phyloP scores from a whole-genome alignment of 2,113 vertebrate species.

The Phrynosoma platyrhinos region DNA sequence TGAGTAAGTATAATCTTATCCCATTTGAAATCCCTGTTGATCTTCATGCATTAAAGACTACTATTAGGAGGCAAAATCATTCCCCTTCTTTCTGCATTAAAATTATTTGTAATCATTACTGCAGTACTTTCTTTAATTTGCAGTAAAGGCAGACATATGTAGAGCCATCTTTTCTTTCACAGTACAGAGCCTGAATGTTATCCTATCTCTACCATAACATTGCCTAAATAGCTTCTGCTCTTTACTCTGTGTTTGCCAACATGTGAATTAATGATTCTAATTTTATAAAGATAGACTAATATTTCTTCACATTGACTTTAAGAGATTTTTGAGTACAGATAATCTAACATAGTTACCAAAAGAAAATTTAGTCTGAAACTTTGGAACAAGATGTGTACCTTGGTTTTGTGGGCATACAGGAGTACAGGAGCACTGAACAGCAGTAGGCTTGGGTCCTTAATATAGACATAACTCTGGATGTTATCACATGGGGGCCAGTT shows the following conservation, averaged over 20 bases:
- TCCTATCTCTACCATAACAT: not conserved
- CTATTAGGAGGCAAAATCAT: slow-evolving; percentile 44
- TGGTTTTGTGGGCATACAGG: not conserved
- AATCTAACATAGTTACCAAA: not conserved
- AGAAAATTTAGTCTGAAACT: not conserved
- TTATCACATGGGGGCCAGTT: no score
- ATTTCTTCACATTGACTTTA: not conserved
- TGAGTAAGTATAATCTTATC: slow-evolving; percentile 54
- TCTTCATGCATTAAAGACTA: slow-evolving; percentile 56
- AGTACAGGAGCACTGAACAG: no score
- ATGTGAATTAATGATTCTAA: not conserved
- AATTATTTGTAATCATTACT: slow-evolving; percentile 68
- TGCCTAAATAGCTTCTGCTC: slow-evolving; percentile 21
- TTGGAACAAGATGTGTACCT: not conserved
- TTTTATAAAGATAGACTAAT: slow-evolving; percentile 14
- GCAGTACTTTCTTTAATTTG: slow-evolving; percentile 54
- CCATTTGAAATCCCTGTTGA: slow-evolving; percentile 57
- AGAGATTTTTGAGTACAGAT: not conserved
- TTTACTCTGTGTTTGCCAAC: not conserved
- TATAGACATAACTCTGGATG: no score
- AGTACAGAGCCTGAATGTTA: slow-evolving; percentile 3
- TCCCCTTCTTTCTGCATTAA: slow-evolving; percentile 56
- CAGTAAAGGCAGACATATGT: slow-evolving; percentile 45
- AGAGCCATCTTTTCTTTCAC: slow-evolving; percentile 42
- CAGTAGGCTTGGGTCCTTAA: no score